phyloP scores from a whole-genome alignment of 2,888 invertebrate genomes.

The Ernsta delagoae region DNA sequence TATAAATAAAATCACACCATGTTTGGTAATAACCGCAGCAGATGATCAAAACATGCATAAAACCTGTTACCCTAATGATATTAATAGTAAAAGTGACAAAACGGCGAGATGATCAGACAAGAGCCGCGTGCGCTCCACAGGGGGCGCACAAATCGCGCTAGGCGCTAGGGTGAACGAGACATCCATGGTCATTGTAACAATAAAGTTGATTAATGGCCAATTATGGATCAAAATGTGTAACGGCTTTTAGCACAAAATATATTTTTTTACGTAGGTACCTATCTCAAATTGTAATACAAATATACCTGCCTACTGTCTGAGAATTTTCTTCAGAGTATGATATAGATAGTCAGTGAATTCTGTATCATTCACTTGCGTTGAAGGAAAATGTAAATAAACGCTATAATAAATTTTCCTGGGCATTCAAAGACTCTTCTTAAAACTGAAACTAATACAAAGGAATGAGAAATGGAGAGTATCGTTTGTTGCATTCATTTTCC shows the following conservation, averaged over 20 bases:
- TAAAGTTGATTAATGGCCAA: constrained; percentile 26
- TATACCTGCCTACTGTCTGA: too few relatives aligned
- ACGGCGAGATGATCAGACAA: constrained; percentile 67
- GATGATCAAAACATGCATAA: constrained; percentile 72
- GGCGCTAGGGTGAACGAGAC: constrained; percentile 42
- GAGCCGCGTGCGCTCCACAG: constrained; percentile 73
- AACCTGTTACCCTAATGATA: constrained; percentile 63
- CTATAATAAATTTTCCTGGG: too few relatives aligned
- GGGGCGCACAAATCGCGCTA: constrained; percentile 47
- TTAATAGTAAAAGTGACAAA: constrained; percentile 42
- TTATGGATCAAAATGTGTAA: background rate
- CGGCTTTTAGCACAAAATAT: background rate
- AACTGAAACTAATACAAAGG: too few relatives aligned
- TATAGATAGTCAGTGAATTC: too few relatives aligned
- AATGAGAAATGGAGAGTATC: too few relatives aligned
- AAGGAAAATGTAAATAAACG: too few relatives aligned
- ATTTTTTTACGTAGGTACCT: background rate
- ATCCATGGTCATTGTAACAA: constrained; percentile 31
- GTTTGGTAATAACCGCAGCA: constrained; percentile 55
- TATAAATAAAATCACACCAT: constrained; percentile 1
- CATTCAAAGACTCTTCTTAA: too few relatives aligned
- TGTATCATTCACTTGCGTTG: too few relatives aligned
- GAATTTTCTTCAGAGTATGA: too few relatives aligned
- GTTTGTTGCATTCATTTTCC: background rate
- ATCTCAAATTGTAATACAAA: background rate